These are phyloP conservation scores for Tinamus guttatus DNA, from an alignment of 2,113 vertebrate species.

Conservation along the genomic window DNA sequence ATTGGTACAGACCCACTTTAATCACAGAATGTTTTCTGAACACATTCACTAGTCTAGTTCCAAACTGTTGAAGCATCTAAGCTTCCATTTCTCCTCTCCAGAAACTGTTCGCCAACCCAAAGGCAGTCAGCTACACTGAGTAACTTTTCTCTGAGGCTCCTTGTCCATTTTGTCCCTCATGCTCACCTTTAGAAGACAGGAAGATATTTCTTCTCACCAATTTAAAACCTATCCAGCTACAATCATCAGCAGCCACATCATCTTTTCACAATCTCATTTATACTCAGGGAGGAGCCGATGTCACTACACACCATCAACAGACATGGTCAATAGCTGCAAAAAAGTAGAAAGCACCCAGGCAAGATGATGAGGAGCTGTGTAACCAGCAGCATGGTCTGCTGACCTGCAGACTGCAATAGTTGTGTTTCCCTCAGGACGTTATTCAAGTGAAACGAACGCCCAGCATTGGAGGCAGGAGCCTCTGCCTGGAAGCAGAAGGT, in stretches of 20 bases:
- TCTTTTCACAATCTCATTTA: background rate
- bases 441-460: background rate
- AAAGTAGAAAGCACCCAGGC: background rate
- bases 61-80: constrained; percentile 49
- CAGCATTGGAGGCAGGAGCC: background rate
- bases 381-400: background rate
- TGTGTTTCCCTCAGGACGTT: background rate
- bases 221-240: background rate
- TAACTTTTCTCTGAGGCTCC: background rate
- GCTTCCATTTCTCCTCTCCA: background rate
- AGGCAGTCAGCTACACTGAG: background rate
- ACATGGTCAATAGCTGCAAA: background rate
- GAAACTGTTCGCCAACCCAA: background rate
- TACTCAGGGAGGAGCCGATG: constrained; percentile 11
- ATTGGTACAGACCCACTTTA: background rate
- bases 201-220: background rate
- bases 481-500: background rate
- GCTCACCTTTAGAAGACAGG: background rate
- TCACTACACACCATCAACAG: background rate
- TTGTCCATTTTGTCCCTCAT: background rate
- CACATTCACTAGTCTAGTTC: constrained; percentile 41
- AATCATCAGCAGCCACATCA: background rate
- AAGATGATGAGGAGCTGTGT: background rate
- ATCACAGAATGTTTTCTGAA: constrained; percentile 9
- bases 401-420: background rate